Conservation (phyloP, 2,797 vertebrate genomes). For the Fundulus diaphanus region DNA sequence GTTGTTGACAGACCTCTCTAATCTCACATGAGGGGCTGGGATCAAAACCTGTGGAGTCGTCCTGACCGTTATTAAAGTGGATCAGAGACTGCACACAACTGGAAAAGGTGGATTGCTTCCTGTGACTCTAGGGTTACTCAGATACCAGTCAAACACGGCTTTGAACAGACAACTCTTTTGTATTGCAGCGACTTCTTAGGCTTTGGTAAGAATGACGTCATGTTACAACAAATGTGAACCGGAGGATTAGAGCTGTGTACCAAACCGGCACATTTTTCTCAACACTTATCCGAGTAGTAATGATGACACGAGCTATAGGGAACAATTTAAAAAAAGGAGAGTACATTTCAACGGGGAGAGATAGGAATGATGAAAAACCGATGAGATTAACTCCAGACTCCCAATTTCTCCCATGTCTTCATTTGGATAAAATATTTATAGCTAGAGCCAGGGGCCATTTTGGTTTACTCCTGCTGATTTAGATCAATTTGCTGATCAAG, state of each 20-base stretch:
- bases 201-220: background rate
- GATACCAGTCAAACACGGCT: background rate
- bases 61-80: background rate
- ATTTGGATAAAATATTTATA: conserved; percentile 44
- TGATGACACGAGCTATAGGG: background rate
- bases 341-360: no score
- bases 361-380: conserved; percentile 23
- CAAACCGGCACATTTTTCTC: background rate
- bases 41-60: background rate
- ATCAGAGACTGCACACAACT: background rate
- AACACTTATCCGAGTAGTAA: background rate
- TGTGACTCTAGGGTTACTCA: background rate
- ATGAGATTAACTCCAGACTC: conserved; percentile 24
- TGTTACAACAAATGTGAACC: background rate
- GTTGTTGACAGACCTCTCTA: background rate
- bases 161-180: background rate
- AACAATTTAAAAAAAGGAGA: background rate
- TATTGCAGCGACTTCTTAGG: background rate
- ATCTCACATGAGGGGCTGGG: background rate
- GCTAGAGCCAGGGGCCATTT: conserved; percentile 27
- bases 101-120: background rate
- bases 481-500: conserved; percentile 38
- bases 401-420: conserved; percentile 6
- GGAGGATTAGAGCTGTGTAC: background rate
- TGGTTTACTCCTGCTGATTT: conserved; percentile 29